phyloP scores from a whole-genome alignment of 2,113 vertebrate genomes.

The Ophiodon elongatus region DNA sequence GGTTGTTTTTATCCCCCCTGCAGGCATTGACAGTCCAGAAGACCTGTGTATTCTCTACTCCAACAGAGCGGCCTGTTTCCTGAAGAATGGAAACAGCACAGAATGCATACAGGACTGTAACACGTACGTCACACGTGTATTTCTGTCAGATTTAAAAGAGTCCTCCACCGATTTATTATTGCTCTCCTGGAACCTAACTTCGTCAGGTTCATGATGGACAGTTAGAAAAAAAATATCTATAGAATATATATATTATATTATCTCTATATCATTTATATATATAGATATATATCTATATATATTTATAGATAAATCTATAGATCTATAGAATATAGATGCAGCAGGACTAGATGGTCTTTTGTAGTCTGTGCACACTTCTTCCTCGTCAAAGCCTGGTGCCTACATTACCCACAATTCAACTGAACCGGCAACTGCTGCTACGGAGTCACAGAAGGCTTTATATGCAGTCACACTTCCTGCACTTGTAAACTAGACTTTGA shows the following conservation, averaged over 20 bases:
- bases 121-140: constrained; percentile 84
- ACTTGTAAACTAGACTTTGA: not conserved
- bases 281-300: too few relatives aligned
- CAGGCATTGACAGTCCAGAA: constrained; percentile 88
- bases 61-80: constrained; percentile 94
- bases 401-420: not conserved
- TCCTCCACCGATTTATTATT: not conserved
- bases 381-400: not conserved
- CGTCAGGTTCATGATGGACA: not conserved
- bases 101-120: constrained; percentile 94
- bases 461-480: not conserved
- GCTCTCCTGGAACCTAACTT: not conserved
- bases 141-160: not conserved
- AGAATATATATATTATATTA: too few relatives aligned
- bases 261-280: too few relatives aligned
- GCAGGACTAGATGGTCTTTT: not conserved
- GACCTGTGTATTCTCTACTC: constrained; percentile 94
- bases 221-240: not conserved
- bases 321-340: too few relatives aligned
- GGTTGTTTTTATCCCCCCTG: constrained; percentile 59
- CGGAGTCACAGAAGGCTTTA: not conserved
- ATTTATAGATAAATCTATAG: too few relatives aligned
- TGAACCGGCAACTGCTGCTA: not conserved
- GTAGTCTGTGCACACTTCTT: not conserved
- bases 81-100: constrained; percentile 94